A percentile compares a stretch with the other conserved stretches of the same genome.
These are phyloP conservation scores for Hoplias malabaricus DNA, from an alignment of 2,113 vertebrate species.

Conservation along the genomic window DNA sequence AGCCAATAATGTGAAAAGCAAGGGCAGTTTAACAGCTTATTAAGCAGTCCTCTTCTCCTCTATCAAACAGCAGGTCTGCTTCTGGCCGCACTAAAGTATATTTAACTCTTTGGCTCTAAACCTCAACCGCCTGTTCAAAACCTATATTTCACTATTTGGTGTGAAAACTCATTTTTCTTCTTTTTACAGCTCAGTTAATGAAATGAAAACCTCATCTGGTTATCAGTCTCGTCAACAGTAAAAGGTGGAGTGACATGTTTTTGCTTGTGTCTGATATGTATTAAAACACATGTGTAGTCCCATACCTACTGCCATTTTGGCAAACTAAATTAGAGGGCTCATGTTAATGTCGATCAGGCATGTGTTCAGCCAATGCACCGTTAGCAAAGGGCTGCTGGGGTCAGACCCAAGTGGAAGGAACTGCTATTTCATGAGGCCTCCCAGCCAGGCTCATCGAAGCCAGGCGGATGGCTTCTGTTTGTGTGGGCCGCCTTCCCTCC, in stretches of 20 bases:
- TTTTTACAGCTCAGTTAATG: neutral
- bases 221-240: neutral
- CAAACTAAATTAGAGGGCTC: conserved; percentile 68
- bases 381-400: conserved; percentile 59
- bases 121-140: neutral
- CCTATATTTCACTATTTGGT: neutral
- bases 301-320: conserved; percentile 6
- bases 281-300: conserved; percentile 15
- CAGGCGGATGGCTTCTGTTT: conserved; percentile 54
- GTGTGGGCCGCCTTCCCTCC: conserved; percentile 46
- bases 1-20: conserved; percentile 73
- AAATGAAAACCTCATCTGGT: neutral
- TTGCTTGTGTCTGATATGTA: neutral
- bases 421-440: conserved; percentile 63
- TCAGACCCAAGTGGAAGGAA: conserved; percentile 67
- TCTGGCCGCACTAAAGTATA: conserved; percentile 11
- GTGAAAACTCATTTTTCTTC: no score
- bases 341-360: conserved; percentile 66
- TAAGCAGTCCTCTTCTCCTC: conserved; percentile 52
- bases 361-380: conserved; percentile 63
- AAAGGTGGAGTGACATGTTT: neutral
- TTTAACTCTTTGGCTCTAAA: conserved; percentile 5
- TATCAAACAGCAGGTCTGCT: conserved; percentile 37
- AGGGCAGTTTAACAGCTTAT: conserved; percentile 74
- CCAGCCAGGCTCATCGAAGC: conserved; percentile 5